Conservation (phyloP, 64 coral and sea anemone species). For the Porites lutea region DNA sequence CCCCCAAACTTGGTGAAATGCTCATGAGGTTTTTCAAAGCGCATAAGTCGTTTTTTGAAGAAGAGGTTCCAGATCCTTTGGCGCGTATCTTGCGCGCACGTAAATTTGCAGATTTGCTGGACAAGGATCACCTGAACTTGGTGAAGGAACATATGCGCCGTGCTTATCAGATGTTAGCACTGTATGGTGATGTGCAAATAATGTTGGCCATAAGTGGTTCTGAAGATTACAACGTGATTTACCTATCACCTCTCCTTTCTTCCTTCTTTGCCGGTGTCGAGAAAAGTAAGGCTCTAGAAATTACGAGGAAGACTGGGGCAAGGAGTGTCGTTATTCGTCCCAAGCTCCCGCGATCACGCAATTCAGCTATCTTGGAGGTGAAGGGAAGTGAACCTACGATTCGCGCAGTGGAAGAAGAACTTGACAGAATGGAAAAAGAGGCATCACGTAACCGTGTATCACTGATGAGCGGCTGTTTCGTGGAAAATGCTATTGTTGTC, state of each 20-base stretch:
- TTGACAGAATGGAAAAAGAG: constrained; percentile 72
- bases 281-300: constrained; percentile 57
- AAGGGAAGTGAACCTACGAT: constrained; percentile 84
- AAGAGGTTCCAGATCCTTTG: constrained; percentile 60
- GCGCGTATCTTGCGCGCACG: constrained; percentile 36
- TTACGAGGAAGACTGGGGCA: constrained; percentile 81
- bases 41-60: constrained; percentile 41
- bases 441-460: constrained; percentile 62
- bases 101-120: constrained; percentile 57
- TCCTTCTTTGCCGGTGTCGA: constrained; percentile 75
- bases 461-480: constrained; percentile 88
- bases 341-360: constrained; percentile 34
- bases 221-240: constrained; percentile 66
- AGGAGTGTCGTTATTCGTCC: constrained; percentile 74
- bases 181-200: constrained; percentile 73
- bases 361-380: constrained; percentile 73
- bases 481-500: constrained; percentile 82
- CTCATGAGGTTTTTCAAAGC: constrained; percentile 74
- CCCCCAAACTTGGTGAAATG: constrained; percentile 46
- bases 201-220: constrained; percentile 74
- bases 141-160: constrained; percentile 92
- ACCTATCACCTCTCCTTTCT: constrained; percentile 65
- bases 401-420: constrained; percentile 68
- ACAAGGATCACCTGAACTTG: constrained; percentile 48
- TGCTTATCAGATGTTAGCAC: constrained; percentile 83